Conservation (phyloP, 37 sponge, comb jelly and placozoan species). For the Aplysina aerophoba region DNA sequence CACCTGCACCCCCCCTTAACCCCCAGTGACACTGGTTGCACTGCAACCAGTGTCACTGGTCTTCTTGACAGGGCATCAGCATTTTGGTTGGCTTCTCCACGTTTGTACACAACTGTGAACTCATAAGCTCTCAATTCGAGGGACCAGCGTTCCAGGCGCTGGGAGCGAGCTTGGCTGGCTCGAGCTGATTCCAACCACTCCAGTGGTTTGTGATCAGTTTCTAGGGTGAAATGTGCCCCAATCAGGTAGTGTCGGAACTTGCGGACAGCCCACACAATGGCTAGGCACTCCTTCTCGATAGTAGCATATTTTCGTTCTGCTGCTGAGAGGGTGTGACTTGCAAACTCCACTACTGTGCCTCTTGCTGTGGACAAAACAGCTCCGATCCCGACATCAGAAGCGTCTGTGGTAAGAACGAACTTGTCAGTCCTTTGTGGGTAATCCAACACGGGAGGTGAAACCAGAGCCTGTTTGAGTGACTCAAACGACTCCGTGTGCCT, state of each 20-base stretch:
- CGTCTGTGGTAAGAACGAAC: background rate
- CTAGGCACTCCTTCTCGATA: slow-evolving; percentile 3
- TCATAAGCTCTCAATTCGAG: background rate
- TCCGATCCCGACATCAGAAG: background rate
- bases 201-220: background rate
- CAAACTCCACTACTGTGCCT: background rate
- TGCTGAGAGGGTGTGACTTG: background rate
- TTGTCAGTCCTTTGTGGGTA: background rate
- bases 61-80: background rate
- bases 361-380: background rate
- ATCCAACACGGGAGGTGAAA: background rate
- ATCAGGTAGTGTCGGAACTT: slow-evolving; percentile 1
- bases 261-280: slow-evolving; percentile 5
- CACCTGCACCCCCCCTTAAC: no score
- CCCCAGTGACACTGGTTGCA: no score
- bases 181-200: background rate
- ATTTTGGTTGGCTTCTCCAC: background rate
- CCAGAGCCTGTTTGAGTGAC: background rate
- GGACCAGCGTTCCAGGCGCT: slow-evolving; percentile 14
- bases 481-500: background rate
- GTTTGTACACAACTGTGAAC: background rate
- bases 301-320: background rate
- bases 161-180: background rate
- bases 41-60: background rate
- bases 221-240: background rate